Percentiles rank a stretch among this genome's conserved stretches.
These are phyloP conservation scores for Acanthiza pusilla DNA, from an alignment of 2,797 vertebrate genomes.

Conservation along the genomic window DNA sequence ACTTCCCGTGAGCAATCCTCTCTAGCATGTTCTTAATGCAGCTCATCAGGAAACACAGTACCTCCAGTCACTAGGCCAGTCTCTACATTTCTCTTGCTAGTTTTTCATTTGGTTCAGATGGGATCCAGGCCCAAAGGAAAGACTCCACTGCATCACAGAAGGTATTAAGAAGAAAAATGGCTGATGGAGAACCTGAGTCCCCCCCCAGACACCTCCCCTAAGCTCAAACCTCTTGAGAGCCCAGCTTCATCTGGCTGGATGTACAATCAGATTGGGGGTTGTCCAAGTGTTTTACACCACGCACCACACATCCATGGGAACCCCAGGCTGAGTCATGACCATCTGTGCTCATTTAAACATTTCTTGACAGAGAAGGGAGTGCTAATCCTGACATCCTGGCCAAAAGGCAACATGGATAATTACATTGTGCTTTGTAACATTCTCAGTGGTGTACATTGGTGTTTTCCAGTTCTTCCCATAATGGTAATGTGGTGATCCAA, in stretches of 20 bases:
- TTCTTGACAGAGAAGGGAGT: constrained; percentile 27
- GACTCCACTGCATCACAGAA: not conserved
- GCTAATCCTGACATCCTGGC: constrained; percentile 15
- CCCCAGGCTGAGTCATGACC: constrained; percentile 28
- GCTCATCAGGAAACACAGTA: not conserved
- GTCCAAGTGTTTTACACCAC: constrained; percentile 44
- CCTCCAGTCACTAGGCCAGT: not conserved
- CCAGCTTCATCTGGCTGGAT: constrained; percentile 27
- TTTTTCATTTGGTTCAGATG: not conserved
- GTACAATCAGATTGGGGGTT: not conserved
- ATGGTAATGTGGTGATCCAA: not conserved
- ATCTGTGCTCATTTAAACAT: constrained; percentile 54
- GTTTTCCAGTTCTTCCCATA: not conserved
- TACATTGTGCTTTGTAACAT: not conserved
- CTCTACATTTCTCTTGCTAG: not conserved
- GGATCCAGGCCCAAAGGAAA: not conserved
- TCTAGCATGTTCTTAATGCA: not conserved
- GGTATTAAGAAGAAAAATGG: not conserved
- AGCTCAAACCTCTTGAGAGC: not conserved
- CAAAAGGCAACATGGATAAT: not conserved
- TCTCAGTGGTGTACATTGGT: not conserved
- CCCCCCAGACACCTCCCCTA: not conserved
- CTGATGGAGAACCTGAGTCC: not conserved
- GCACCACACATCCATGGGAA: constrained; percentile 26
- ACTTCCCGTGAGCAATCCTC: not conserved